Evolutionary conservation across 1,140 invertebrate species (phyloP).

Genomic region (Cotesia vestalis): DNA sequence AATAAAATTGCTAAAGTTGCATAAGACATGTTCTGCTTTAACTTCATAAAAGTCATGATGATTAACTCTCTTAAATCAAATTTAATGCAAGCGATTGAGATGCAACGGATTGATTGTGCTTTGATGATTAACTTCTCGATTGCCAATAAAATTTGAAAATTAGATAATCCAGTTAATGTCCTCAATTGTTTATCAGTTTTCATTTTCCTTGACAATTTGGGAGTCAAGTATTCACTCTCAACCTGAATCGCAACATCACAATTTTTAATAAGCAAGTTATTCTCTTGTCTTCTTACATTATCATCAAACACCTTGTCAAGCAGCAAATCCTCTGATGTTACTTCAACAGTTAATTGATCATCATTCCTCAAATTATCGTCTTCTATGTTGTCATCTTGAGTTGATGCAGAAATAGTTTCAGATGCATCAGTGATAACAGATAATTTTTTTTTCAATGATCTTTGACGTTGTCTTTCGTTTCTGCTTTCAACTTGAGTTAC

Average conservation of each 20-base stretch:
- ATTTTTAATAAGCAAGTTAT: background rate
- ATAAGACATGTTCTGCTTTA: slow-evolving; percentile 42
- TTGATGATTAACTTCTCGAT: slow-evolving; percentile 24
- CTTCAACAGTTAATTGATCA: no score
- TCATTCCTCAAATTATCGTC: no score
- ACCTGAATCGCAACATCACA: slow-evolving; percentile 30
- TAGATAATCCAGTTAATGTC: slow-evolving; percentile 30
- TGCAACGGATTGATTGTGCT: background rate
- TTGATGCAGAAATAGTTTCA: no score
- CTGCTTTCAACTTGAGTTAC: no score
- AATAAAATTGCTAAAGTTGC: slow-evolving; percentile 36
- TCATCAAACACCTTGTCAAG: background rate
- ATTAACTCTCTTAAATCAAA: background rate
- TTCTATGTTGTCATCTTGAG: no score
- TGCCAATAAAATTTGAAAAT: slow-evolving; percentile 24
- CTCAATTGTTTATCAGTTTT: slow-evolving; percentile 25
- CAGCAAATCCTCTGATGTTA: no score
- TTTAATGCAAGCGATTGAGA: background rate
- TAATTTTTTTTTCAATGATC: no score
- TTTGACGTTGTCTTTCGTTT: no score
- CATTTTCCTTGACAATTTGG: slow-evolving; percentile 23
- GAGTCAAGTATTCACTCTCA: slow-evolving; percentile 5
- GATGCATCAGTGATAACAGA: no score
- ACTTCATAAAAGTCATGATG: background rate
- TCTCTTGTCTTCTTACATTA: no score